Evolutionary conservation across 2,888 invertebrate genomes (phyloP).

Genomic region (Cremastobaeus sp.): DNA sequence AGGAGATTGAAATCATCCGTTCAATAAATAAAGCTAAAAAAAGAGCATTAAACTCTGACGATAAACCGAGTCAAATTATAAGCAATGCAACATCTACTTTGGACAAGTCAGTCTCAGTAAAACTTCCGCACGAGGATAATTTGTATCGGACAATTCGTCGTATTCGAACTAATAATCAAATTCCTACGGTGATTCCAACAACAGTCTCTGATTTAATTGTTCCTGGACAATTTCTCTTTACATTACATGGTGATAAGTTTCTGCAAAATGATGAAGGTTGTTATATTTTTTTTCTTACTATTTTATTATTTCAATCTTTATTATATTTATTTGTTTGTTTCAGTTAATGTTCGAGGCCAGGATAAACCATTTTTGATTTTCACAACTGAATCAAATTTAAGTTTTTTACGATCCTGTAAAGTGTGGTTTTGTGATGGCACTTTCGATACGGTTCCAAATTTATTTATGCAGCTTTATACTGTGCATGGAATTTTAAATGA

Average conservation of each 20-base stretch:
- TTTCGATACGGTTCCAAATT: conserved; percentile 5
- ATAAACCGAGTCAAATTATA: neutral
- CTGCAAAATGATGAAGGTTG: conserved; percentile 8
- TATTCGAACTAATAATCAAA: neutral
- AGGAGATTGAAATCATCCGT: too few species aligned
- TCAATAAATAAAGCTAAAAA: too few species aligned
- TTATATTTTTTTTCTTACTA: conserved; percentile 3
- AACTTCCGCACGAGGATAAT: too few species aligned
- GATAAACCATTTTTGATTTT: conserved; percentile 7
- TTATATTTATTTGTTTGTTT: conserved; percentile 1
- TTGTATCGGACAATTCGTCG: conserved; percentile 2
- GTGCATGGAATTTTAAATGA: conserved; percentile 4
- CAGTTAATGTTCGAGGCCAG: neutral
- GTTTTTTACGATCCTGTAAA: neutral
- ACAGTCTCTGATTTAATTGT: neutral
- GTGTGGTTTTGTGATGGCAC: conserved; percentile 10
- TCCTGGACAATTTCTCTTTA: conserved; percentile 3
- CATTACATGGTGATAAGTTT: conserved; percentile 1
- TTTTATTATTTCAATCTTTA: conserved; percentile 6
- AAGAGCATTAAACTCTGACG: neutral
- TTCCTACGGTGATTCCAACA: neutral
- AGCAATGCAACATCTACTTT: neutral
- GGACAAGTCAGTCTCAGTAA: neutral
- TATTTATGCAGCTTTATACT: conserved; percentile 13
- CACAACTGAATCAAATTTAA: conserved; percentile 8